These are phyloP conservation scores for Tachina lurida DNA, from an alignment of 2,888 invertebrate species.

Conservation along the genomic window DNA sequence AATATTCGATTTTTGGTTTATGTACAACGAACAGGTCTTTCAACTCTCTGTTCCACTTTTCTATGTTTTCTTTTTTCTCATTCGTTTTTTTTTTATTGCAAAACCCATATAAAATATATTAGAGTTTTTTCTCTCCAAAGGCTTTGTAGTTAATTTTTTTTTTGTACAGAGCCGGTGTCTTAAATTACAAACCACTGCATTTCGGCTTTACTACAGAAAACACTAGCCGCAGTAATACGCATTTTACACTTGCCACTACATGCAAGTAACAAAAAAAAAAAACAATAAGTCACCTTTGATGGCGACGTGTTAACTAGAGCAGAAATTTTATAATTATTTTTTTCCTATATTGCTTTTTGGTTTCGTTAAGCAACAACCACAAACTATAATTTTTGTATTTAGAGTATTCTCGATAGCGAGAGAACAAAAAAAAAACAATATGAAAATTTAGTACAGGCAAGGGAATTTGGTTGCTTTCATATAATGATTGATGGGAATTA, in stretches of 20 bases:
- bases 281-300: constrained; percentile 40
- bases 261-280: constrained; percentile 20
- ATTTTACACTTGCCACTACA: constrained; percentile 29
- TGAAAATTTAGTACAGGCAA: not conserved
- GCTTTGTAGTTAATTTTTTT: constrained; percentile 5
- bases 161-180: constrained; percentile 57
- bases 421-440: not conserved
- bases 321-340: constrained; percentile 51
- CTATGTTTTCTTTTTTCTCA: not conserved
- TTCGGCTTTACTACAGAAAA: constrained; percentile 21
- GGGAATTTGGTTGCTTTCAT: constrained; percentile 9
- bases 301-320: constrained; percentile 70
- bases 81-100: not conserved
- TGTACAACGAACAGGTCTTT: not conserved
- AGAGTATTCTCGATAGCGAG: constrained; percentile 9
- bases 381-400: constrained; percentile 11
- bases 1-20: not conserved
- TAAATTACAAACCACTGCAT: constrained; percentile 66
- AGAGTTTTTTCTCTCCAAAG: constrained; percentile 1
- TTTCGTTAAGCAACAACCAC: not conserved
- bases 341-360: not conserved
- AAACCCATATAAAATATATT: constrained; percentile 17
- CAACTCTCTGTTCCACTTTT: not conserved
- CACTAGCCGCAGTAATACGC: constrained; percentile 20
- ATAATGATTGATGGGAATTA: constrained; percentile 10